Evolutionary conservation across 2,113 vertebrate genomes (phyloP), one percentile per base, ranked within the genome.

Genomic region (Chlamydotis undulata): DNA sequence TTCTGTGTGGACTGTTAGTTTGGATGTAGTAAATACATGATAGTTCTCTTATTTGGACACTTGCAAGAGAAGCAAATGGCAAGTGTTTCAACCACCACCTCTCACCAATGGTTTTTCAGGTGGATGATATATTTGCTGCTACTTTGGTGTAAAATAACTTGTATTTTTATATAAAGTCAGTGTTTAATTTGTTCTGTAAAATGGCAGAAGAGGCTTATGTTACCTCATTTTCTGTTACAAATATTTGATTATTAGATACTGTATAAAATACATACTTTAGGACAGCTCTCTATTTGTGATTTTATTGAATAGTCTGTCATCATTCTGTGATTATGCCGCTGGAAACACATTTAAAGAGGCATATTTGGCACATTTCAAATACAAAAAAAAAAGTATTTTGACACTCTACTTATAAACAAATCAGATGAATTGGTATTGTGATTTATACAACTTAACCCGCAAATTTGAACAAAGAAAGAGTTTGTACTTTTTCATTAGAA

Each of bases 341-440:
- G 47, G 76, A 87, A 93, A 85, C 55, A 43, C 84, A 67, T 83
- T 87, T 96, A 29, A 88, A 92, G 26, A 91, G 37, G 18, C 67
- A 39, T 67, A 39, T 90, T 93, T 91, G 90, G 68, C 75, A 79
- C 41, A 50, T 88, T 89, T 87, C 31, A 83, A 91, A 76, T 70
- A 79, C 41, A 43, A 59, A 84, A 93, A 52, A 94, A 84, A 74
- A 91, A 83, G 49, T 93, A 73, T 89, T 97, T 89, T 93, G 53
- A 39, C n/a, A 64, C 31, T 18, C 79, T 82, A 75, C 52, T 83
- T 95, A 86, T 77, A 91, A 93, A 64, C n/a, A 90, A 87, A 69
- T 87, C 21, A 65, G n/a, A 69, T 68, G 2, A 88, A 81, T 81
- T 88, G 33, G 7, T 94, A 35, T 43, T 3, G 2, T 87, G 41